phyloP scores from a whole-genome alignment of 2,113 vertebrate species.

The Chaenogobius annularis region DNA sequence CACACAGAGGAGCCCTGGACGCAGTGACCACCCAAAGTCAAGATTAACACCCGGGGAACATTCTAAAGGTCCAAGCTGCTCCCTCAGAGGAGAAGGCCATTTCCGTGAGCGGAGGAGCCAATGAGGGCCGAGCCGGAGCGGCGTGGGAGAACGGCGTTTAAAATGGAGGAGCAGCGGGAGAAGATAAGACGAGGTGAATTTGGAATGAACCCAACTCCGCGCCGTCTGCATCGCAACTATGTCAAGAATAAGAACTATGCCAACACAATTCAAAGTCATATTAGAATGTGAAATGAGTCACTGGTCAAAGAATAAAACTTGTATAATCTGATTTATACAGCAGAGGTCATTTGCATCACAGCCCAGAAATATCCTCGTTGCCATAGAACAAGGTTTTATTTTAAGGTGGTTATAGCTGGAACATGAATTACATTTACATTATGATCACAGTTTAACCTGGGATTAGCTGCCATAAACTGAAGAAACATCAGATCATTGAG shows the following conservation, averaged over 20 bases:
- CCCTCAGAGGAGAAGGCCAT: slow-evolving; percentile 48
- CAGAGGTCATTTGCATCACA: background rate
- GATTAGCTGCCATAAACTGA: too few species aligned
- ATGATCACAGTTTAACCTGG: background rate
- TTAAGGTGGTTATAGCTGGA: background rate
- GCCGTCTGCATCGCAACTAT: slow-evolving; percentile 2
- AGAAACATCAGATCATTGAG: too few species aligned
- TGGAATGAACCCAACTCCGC: slow-evolving; percentile 11
- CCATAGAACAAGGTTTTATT: background rate
- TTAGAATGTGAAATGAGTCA: background rate
- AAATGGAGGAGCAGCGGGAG: slow-evolving; percentile 17
- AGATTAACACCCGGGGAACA: slow-evolving; percentile 41
- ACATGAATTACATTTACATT: background rate
- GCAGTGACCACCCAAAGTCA: slow-evolving; percentile 38
- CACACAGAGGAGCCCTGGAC: slow-evolving; percentile 35
- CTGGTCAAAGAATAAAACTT: slow-evolving; percentile 1
- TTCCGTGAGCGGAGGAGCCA: slow-evolving; percentile 52
- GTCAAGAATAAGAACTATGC: background rate
- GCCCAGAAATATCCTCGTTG: background rate
- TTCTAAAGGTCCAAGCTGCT: slow-evolving; percentile 24
- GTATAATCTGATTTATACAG: background rate
- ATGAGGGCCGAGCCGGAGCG: slow-evolving; percentile 14
- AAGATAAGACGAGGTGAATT: slow-evolving; percentile 23
- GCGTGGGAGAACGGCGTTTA: slow-evolving; percentile 33
- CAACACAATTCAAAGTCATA: slow-evolving; percentile 5